Evolutionary conservation across 2,113 vertebrate species (phyloP), one percentile per base, ranked within the genome.

Genomic region (Dipodomys spectabilis): DNA sequence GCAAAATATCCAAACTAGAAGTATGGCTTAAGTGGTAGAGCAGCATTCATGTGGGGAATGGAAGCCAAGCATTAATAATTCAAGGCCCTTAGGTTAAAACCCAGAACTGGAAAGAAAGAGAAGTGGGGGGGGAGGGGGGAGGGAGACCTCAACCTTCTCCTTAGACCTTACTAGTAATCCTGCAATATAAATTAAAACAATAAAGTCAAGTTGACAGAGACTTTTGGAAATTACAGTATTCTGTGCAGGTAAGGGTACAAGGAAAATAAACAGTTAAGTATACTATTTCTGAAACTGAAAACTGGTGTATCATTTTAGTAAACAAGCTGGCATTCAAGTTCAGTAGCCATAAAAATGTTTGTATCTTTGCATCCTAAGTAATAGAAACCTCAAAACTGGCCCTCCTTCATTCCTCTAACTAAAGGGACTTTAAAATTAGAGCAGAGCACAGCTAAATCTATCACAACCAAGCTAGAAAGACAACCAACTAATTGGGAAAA

Each of bases 171-270:
- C 44, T 72, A 69, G 20, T 80, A 69, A 80, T 44, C 65, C 25
- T 87, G 39, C 15, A 69, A 86, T 88, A 81, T 13, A 85, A 16
- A 81, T 81, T 83, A 78, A 89, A 88, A 82, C 30, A 80, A 32
- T 64, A 78, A 72, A 64, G 67, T 83, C 44, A 67, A 57, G 57
- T 86, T 85, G 64, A 15, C 84, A 91, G 68, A 71, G n/a, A 28
- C 35, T 81, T 79, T 90, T 39, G 9, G 57, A 90, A 81, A 53
- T 53, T 27, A 22, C 83, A 73, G 60, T 64, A 15, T 45, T 72
- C 30, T 78, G 0, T 78, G 32, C 22, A 85, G 22, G 12, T 71
- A 67, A 87, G 18, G 23, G 15, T 68, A 6, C 0, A 28, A 71
- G 7, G 69, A 75, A 80, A 39, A 69, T 12, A 28, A 16, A 4